phyloP scores from a whole-genome alignment of 2,888 invertebrate genomes.

The Leucophora obtusa region DNA sequence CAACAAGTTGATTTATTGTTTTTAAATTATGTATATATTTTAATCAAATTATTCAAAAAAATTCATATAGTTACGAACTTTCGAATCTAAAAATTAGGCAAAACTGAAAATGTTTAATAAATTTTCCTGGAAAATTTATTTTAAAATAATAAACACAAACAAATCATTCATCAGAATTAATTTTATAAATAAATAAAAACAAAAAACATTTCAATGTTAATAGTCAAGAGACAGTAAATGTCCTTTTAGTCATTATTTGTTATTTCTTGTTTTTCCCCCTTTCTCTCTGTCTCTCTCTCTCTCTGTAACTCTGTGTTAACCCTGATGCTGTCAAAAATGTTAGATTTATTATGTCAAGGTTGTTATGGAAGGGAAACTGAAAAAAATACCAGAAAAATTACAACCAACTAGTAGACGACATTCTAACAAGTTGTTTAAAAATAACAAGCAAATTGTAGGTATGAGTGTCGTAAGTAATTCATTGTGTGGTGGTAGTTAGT shows the following conservation, averaged over 20 bases:
- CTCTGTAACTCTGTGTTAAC: conserved; percentile 34
- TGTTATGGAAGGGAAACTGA: conserved; percentile 15
- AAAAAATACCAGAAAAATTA: conserved; percentile 6
- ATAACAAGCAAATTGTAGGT: conserved; percentile 6
- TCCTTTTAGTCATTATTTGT: conserved; percentile 31
- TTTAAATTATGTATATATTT: neutral
- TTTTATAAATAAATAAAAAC: conserved; percentile 13
- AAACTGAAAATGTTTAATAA: neutral
- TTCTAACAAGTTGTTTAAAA: conserved; percentile 52
- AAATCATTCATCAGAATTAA: neutral
- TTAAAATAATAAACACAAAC: neutral
- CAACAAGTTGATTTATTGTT: neutral
- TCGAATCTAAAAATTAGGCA: neutral
- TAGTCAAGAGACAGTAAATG: conserved; percentile 18
- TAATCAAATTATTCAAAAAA: neutral
- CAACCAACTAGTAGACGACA: conserved; percentile 26
- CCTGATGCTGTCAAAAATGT: conserved; percentile 58
- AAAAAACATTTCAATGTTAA: conserved; percentile 36
- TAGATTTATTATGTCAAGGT: conserved; percentile 62
- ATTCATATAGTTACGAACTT: neutral
- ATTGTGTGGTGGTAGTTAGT: neutral
- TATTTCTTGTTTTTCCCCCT: conserved; percentile 29
- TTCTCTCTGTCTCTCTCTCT: conserved; percentile 1
- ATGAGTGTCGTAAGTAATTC: conserved; percentile 4
- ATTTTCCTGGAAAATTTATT: neutral